Evolutionary conservation across 2,888 invertebrate species (phyloP).

Genomic region (Apodemia duryi): DNA sequence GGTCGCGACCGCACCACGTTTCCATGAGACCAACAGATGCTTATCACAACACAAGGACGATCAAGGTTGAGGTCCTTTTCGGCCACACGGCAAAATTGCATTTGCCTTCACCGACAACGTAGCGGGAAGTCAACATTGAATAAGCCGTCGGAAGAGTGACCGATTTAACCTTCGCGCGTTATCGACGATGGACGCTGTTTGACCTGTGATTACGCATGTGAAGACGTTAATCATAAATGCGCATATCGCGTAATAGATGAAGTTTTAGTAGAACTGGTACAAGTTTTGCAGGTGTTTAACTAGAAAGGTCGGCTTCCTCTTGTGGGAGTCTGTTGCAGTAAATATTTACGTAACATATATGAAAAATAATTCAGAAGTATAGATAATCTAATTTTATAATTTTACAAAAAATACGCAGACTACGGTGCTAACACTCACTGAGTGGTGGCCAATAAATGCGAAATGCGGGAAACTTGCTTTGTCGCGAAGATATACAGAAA

Average conservation of each 20-base stretch:
- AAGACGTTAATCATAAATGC: conserved; percentile 33
- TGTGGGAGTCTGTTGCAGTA: too few relatives aligned
- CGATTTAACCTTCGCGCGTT: conserved; percentile 49
- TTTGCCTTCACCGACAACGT: not conserved
- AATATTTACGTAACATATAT: too few relatives aligned
- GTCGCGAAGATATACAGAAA: too few relatives aligned
- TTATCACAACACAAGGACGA: conserved; percentile 63
- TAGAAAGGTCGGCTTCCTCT: too few relatives aligned
- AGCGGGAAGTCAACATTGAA: not conserved
- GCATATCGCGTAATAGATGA: conserved; percentile 38
- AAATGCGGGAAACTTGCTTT: too few relatives aligned
- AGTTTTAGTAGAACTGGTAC: not conserved
- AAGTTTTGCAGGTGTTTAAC: not conserved
- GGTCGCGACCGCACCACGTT: conserved; percentile 56
- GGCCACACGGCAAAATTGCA: conserved; percentile 27
- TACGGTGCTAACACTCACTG: too few relatives aligned
- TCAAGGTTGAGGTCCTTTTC: conserved; percentile 57
- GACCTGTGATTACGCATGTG: conserved; percentile 42
- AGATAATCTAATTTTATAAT: too few relatives aligned
- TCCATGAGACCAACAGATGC: conserved; percentile 49
- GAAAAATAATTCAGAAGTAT: too few relatives aligned
- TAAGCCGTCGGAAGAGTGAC: conserved; percentile 34
- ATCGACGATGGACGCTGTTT: conserved; percentile 36
- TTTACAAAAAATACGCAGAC: too few relatives aligned
- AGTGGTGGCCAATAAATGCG: too few relatives aligned